Conservation (phyloP, 2,113 vertebrate genomes). For the Misgurnus anguillicaudatus region DNA sequence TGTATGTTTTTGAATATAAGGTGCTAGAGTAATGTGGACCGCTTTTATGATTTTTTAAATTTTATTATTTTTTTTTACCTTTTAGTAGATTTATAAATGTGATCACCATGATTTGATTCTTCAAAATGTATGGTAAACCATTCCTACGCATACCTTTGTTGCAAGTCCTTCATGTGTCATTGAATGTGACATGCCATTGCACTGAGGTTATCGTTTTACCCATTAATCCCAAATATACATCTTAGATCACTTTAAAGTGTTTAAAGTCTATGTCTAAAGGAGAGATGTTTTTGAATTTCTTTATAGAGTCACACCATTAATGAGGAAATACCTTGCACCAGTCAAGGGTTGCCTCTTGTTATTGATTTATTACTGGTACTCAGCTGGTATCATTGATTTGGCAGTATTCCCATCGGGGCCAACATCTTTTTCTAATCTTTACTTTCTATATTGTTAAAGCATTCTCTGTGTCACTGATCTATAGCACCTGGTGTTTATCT, state of each 20-base stretch:
- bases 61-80: too few relatives aligned
- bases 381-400: slow-evolving; percentile 20
- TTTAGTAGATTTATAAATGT: too few relatives aligned
- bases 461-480: slow-evolving; percentile 32
- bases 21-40: too few relatives aligned
- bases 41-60: too few relatives aligned
- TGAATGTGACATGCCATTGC: background rate
- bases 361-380: slow-evolving; percentile 4
- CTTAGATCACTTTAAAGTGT: background rate
- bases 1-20: too few relatives aligned
- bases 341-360: background rate
- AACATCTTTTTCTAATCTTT: slow-evolving; percentile 37
- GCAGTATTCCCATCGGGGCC: background rate
- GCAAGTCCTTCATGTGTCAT: background rate
- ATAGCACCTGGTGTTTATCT: background rate
- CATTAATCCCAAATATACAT: slow-evolving; percentile 32
- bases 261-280: background rate
- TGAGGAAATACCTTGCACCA: background rate
- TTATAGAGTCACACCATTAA: slow-evolving; percentile 1
- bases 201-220: background rate
- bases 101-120: too few relatives aligned
- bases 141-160: too few relatives aligned
- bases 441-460: slow-evolving; percentile 10
- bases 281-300: background rate
- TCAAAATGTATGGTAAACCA: too few relatives aligned